Percentiles rank a stretch among this genome's conserved stretches.
These are phyloP conservation scores for Vanessa cardui DNA, from an alignment of 2,888 invertebrate species.

Conservation along the genomic window DNA sequence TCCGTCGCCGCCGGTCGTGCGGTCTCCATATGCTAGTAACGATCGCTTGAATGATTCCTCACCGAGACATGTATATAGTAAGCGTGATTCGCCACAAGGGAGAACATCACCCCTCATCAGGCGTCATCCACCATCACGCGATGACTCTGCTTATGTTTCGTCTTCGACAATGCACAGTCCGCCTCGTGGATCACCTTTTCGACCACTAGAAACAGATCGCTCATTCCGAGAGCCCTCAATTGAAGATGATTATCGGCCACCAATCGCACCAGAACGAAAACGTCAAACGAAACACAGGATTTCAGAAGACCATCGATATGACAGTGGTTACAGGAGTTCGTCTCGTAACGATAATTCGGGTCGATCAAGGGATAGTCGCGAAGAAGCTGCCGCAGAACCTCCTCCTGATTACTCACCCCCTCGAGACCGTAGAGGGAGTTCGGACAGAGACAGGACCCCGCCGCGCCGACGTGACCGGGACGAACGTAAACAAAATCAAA, in stretches of 20 bases:
- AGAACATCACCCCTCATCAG: conserved; percentile 72
- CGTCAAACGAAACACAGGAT: conserved; percentile 82
- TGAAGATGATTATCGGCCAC: conserved; percentile 79
- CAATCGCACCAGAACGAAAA: conserved; percentile 86
- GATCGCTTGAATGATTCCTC: conserved; percentile 71
- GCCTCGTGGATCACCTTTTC: conserved; percentile 78
- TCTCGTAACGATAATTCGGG: conserved; percentile 80
- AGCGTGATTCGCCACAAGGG: conserved; percentile 73
- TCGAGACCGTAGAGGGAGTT: conserved; percentile 72
- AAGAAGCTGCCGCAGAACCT: conserved; percentile 83
- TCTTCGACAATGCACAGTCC: conserved; percentile 83
- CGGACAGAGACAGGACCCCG: conserved; percentile 71
- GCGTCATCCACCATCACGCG: conserved; percentile 78
- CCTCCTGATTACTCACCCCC: conserved; percentile 89
- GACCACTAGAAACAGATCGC: conserved; percentile 71
- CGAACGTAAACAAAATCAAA: conserved; percentile 85
- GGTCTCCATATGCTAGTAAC: conserved; percentile 71
- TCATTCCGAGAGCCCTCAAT: conserved; percentile 78
- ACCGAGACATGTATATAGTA: conserved; percentile 67
- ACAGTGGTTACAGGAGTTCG: conserved; percentile 82
- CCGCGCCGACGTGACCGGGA: conserved; percentile 76
- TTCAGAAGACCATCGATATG: conserved; percentile 79
- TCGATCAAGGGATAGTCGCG: conserved; percentile 73
- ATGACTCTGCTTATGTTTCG: conserved; percentile 82
- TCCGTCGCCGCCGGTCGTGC: conserved; percentile 71